Conservation (phyloP, 2,797 vertebrate species). For the Podarcis siculus region DNA sequence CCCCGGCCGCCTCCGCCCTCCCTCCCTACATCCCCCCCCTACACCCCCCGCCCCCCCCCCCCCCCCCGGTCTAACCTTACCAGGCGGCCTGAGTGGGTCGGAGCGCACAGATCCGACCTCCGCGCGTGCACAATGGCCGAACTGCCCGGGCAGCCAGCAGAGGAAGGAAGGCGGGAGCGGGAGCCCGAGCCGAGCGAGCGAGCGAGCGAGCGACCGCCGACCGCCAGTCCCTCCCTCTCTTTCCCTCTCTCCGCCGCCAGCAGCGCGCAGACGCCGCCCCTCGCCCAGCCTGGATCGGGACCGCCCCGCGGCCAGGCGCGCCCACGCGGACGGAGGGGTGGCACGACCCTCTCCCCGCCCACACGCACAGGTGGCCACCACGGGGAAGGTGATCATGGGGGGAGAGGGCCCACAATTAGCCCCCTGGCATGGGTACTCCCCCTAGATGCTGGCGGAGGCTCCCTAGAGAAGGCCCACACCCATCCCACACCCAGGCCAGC, state of each 20-base stretch:
- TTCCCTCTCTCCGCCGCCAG: conserved; percentile 1
- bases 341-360: background rate
- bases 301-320: background rate
- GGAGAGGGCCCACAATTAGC: background rate
- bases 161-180: background rate
- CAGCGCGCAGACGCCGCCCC: conserved; percentile 47
- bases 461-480: background rate
- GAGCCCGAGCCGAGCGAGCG: background rate
- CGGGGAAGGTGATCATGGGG: too few species aligned
- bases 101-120: background rate
- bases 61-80: background rate
- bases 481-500: too few species aligned
- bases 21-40: background rate
- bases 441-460: too few species aligned
- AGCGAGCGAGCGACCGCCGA: background rate
- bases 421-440: background rate
- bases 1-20: background rate
- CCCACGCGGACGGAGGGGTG: background rate
- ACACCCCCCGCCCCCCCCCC: background rate
- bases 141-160: background rate
- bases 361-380: too few species aligned
- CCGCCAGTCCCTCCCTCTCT: background rate
- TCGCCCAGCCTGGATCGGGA: background rate
- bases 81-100: background rate
- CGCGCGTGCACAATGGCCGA: background rate